Evolutionary conservation across 2,888 invertebrate genomes (phyloP).

Genomic region (Eledona agricola): DNA sequence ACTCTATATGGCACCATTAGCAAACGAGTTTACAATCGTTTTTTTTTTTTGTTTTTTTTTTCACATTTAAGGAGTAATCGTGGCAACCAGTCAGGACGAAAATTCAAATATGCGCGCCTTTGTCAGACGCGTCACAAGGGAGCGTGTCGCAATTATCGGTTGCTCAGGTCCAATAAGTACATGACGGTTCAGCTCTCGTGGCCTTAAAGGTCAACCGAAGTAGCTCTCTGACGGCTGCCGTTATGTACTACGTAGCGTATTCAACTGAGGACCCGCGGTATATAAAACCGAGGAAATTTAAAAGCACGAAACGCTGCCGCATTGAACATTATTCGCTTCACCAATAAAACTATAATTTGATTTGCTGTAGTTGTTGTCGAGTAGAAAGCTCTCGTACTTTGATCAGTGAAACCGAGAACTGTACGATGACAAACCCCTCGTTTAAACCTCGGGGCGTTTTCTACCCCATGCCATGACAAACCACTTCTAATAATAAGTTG

Average conservation of each 20-base stretch:
- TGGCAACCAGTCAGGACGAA: too few species aligned
- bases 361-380: too few species aligned
- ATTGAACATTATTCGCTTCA: slow-evolving; percentile 28
- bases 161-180: slow-evolving; percentile 35
- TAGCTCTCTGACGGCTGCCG: slow-evolving; percentile 35
- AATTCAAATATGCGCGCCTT: slow-evolving; percentile 30
- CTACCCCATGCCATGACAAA: too few species aligned
- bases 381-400: too few species aligned
- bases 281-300: slow-evolving; percentile 37
- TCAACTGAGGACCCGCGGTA: slow-evolving; percentile 28
- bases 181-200: slow-evolving; percentile 27
- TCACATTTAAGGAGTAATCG: slow-evolving; percentile 16
- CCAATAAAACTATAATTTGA: slow-evolving; percentile 26
- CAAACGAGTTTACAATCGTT: slow-evolving; percentile 36
- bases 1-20: slow-evolving; percentile 37
- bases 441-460: too few species aligned
- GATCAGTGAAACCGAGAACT: too few species aligned
- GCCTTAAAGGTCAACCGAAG: slow-evolving; percentile 33
- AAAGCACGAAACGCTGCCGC: slow-evolving; percentile 26
- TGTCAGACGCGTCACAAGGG: slow-evolving; percentile 16
- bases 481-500: too few species aligned
- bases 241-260: slow-evolving; percentile 20
- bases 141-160: slow-evolving; percentile 33
- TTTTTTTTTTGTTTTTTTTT: slow-evolving; percentile 1
- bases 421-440: not conserved